These are phyloP conservation scores for Lagopus muta DNA, from an alignment of 2,113 vertebrate species.

Conservation along the genomic window DNA sequence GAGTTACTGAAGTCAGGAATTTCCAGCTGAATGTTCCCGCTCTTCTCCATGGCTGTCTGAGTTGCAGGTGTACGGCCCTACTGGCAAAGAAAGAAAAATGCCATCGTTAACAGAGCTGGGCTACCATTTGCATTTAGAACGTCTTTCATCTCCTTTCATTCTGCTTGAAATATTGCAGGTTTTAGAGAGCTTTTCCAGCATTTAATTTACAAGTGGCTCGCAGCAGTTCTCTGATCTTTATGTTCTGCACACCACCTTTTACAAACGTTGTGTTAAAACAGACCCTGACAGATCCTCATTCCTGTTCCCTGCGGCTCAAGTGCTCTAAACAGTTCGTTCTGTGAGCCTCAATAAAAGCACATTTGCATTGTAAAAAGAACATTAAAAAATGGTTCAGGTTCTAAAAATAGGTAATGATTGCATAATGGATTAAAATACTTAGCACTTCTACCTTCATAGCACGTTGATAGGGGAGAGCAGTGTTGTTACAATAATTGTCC, in stretches of 20 bases:
- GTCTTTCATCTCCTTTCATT: neutral
- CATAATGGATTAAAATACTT: constrained; percentile 52
- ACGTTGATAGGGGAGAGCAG: neutral
- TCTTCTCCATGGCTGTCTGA: constrained; percentile 90
- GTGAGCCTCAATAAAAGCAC: constrained; percentile 21
- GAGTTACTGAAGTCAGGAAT: constrained; percentile 99
- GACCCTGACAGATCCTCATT: neutral
- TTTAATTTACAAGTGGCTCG: neutral
- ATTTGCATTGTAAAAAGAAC: constrained; percentile 26
- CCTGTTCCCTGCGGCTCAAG: neutral
- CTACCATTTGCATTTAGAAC: neutral
- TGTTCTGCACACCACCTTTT: neutral
- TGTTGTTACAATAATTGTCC: neutral
- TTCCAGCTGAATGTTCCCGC: constrained; percentile 95
- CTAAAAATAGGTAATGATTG: constrained; percentile 59
- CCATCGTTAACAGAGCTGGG: neutral
- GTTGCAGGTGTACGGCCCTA: constrained; percentile 63
- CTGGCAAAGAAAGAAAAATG: neutral
- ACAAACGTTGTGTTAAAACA: neutral
- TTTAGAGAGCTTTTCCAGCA: neutral
- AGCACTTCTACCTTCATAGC: neutral
- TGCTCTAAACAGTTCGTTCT: neutral
- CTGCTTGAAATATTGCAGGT: neutral
- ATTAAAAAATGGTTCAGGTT: constrained; percentile 34
- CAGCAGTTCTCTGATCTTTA: neutral